These are phyloP conservation scores for Dolichomitus sp. DNA, from an alignment of 2,888 invertebrate species.

Conservation along the genomic window DNA sequence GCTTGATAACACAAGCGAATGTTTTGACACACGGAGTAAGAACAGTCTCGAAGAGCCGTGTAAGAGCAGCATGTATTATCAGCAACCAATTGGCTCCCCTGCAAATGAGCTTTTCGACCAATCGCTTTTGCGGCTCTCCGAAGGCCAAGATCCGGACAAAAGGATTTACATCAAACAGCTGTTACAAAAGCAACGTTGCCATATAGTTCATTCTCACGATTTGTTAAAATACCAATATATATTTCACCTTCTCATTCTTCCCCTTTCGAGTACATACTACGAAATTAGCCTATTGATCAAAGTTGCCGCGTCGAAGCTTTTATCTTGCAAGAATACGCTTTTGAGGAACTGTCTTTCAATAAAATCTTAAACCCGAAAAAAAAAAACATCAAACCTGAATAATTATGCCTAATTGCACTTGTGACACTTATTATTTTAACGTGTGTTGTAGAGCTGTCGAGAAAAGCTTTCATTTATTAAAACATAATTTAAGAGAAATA, in stretches of 20 bases:
- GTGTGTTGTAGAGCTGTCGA: not conserved
- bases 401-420: not conserved
- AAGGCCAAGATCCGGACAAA: constrained; percentile 71
- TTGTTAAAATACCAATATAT: constrained; percentile 30
- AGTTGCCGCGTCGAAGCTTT: constrained; percentile 38
- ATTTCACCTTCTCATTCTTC: constrained; percentile 9
- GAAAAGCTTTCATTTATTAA: not conserved
- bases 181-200: constrained; percentile 75
- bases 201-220: constrained; percentile 46
- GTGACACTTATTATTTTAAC: not conserved
- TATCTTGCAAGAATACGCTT: constrained; percentile 4
- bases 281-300: constrained; percentile 64
- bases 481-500: not conserved
- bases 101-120: constrained; percentile 73
- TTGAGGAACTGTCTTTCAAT: not conserved
- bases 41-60: constrained; percentile 53
- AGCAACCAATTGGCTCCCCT: constrained; percentile 75
- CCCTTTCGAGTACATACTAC: constrained; percentile 44
- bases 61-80: constrained; percentile 69
- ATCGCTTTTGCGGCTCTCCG: constrained; percentile 69
- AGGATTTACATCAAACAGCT: constrained; percentile 73
- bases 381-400: not conserved
- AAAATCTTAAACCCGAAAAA: not conserved
- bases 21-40: constrained; percentile 72
- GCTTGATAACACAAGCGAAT: not conserved